Evolutionary conservation across 2,797 vertebrate genomes (phyloP), one percentile per base, ranked within the genome.

Genomic region (Cryptoblepharus egeriae): DNA sequence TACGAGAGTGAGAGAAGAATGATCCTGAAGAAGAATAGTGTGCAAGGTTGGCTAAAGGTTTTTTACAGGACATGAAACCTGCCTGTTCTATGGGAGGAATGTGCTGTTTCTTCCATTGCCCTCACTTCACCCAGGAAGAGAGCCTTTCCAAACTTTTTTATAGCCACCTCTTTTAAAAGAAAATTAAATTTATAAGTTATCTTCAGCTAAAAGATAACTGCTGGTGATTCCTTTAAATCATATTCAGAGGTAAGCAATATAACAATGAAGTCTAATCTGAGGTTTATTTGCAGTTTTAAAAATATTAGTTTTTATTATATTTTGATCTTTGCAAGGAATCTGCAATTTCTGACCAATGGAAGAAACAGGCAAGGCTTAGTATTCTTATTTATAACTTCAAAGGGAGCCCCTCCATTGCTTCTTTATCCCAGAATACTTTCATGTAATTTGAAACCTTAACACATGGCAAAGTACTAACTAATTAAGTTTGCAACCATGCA

Each of bases 351-450:
- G 52, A 32, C n/a, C 39, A 58, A 18, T 75, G 5, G 26, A 39
- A 30, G 22, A 61, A 32, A 60, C 35, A 65, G 52, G 22, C 24
- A 79, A 30, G 26, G 12, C 49, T 42, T 77, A 73, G 26, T 42
- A n/a, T 6, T 49, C 16, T 49, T 84, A 84, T 79, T 69, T 83
- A 75, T 79, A 68, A 58, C 55, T 79, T 79, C 70, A 84, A 79
- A 84, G 26, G 52, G 30, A 68, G 35, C 45, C 30, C 52, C 60
- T 80, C 45, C 58, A 57, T 72, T 72, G 58, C 68, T 83, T 49
- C 63, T 84, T 73, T 74, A 79, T 79, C 63, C 42, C 35, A 72
- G 45, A 67, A 78, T 83, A 45, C 37, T 69, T 83, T 73, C 57
- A 49, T 78, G 82, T 78, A 78, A 83, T 42, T 45, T 78, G 75